These are phyloP conservation scores for Eupithecia subfuscata DNA, from an alignment of 2,888 invertebrate genomes.

Conservation along the genomic window DNA sequence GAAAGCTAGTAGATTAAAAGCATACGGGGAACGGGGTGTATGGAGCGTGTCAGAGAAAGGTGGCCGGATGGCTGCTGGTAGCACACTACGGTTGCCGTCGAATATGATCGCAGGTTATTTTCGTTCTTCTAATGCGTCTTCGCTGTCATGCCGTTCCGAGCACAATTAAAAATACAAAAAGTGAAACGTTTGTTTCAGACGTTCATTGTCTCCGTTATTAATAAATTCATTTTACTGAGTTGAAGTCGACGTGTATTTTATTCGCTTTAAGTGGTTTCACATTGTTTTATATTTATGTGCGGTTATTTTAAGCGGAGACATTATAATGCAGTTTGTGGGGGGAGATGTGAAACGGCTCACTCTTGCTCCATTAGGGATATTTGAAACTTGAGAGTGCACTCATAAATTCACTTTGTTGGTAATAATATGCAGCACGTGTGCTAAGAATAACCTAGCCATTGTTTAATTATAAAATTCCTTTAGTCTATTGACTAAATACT, in stretches of 20 bases:
- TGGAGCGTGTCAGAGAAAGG: constrained; percentile 29
- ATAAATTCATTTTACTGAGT: constrained; percentile 84
- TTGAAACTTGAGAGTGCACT: constrained; percentile 83
- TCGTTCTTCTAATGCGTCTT: constrained; percentile 82
- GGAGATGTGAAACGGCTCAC: constrained; percentile 81
- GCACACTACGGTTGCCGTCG: constrained; percentile 47
- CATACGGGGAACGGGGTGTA: constrained; percentile 15
- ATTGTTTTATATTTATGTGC: constrained; percentile 84
- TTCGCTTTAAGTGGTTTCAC: constrained; percentile 85
- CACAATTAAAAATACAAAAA: constrained; percentile 85
- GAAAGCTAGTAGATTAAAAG: background rate
- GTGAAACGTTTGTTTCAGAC: constrained; percentile 82
- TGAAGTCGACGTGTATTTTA: constrained; percentile 83
- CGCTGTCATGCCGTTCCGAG: constrained; percentile 74
- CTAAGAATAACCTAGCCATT: constrained; percentile 69
- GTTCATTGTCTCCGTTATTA: constrained; percentile 84
- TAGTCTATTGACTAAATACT: constrained; percentile 15
- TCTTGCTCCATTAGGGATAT: constrained; percentile 83
- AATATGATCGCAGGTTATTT: constrained; percentile 83
- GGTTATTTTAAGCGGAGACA: constrained; percentile 82
- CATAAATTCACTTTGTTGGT: constrained; percentile 81
- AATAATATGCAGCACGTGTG: constrained; percentile 63
- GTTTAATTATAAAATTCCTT: constrained; percentile 54
- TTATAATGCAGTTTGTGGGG: constrained; percentile 84
- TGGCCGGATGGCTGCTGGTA: constrained; percentile 41